Percentiles rank a stretch among this genome's conserved stretches.
Conservation (phyloP, 2,797 vertebrate genomes). For the Enteromius fasciolatus region DNA sequence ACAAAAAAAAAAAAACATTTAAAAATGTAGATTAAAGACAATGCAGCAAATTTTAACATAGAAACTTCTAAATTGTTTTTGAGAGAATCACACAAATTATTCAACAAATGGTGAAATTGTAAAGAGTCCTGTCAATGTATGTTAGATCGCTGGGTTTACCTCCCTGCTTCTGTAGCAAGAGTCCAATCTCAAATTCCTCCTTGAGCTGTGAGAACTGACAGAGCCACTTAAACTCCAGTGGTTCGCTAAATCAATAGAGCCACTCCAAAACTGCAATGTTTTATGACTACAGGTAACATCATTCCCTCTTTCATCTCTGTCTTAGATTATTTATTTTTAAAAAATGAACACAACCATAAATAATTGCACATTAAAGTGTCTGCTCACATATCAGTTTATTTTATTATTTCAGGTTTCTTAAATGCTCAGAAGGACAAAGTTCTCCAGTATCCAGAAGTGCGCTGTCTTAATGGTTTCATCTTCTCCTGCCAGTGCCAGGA, state of each 20-base stretch:
- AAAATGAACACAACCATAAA: constrained; percentile 5
- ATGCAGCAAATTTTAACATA: neutral
- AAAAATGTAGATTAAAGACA: neutral
- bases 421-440: neutral
- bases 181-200: constrained; percentile 65
- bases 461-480: constrained; percentile 15
- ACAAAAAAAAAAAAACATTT: neutral
- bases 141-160: constrained; percentile 28
- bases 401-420: neutral
- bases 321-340: neutral
- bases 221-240: constrained; percentile 60
- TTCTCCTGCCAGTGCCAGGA: constrained; percentile 9
- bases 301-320: constrained; percentile 10
- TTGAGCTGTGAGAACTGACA: constrained; percentile 71
- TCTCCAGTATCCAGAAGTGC: neutral
- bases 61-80: neutral
- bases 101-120: neutral
- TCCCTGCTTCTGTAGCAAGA: constrained; percentile 9
- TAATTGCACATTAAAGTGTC: neutral
- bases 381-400: neutral
- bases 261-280: constrained; percentile 39
- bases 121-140: constrained; percentile 2
- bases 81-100: neutral
- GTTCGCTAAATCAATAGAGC: constrained; percentile 34
- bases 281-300: constrained; percentile 3